A percentile compares a stretch with the other conserved stretches of the same genome.
phyloP scores from a whole-genome alignment of 2,888 invertebrate genomes.

The Arge pagana region DNA sequence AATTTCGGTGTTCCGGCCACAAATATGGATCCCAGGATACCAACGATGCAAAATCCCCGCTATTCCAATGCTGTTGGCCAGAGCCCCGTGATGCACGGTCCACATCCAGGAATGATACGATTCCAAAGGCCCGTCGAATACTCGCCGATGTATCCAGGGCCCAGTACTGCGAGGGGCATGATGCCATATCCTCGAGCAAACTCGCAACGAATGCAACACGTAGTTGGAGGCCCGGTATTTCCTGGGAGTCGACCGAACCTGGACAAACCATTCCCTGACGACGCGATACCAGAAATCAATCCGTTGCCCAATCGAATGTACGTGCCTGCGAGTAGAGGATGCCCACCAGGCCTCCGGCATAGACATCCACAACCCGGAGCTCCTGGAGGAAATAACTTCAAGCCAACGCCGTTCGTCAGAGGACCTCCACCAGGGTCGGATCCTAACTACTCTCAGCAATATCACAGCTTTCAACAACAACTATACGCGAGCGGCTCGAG shows the following conservation, averaged over 20 bases:
- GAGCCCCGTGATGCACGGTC: constrained; percentile 57
- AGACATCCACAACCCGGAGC: constrained; percentile 70
- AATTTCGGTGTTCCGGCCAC: constrained; percentile 85
- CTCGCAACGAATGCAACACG: constrained; percentile 55
- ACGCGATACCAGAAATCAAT: constrained; percentile 50
- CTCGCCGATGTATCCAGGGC: constrained; percentile 32
- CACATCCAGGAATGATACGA: constrained; percentile 57
- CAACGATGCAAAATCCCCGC: constrained; percentile 67
- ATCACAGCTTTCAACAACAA: constrained; percentile 94
- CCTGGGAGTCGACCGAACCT: constrained; percentile 54
- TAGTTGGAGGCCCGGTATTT: constrained; percentile 55
- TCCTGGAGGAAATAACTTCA: constrained; percentile 68
- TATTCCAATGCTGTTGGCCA: constrained; percentile 61
- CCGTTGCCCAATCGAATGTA: constrained; percentile 64
- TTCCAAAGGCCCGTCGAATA: constrained; percentile 45
- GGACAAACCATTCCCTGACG: constrained; percentile 54
- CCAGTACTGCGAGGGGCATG: too few relatives aligned
- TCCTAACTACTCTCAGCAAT: constrained; percentile 94
- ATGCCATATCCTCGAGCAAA: too few relatives aligned
- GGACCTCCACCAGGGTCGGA: constrained; percentile 80
- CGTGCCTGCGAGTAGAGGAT: constrained; percentile 61
- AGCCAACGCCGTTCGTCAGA: constrained; percentile 75
- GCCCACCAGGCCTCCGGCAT: constrained; percentile 62
- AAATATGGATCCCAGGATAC: constrained; percentile 69
- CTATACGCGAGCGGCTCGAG: constrained; percentile 85